Percentiles rank a stretch among this genome's conserved stretches.
phyloP scores from a whole-genome alignment of 2,113 vertebrate species.

The Vicugna pacos region DNA sequence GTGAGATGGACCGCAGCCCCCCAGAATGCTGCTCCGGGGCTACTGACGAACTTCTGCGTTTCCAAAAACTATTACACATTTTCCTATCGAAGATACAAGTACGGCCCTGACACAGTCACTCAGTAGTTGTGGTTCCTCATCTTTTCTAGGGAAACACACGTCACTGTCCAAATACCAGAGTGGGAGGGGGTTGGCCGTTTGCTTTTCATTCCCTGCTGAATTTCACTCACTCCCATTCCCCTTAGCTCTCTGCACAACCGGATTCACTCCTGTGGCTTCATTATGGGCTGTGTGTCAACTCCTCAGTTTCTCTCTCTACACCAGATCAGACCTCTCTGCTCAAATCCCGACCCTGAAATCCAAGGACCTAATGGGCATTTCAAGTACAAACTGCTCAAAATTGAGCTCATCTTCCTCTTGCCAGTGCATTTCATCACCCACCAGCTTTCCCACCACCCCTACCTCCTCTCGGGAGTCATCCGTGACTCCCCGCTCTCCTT shows the following conservation, averaged over 20 bases:
- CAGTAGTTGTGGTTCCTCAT: not conserved
- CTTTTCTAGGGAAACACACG: not conserved
- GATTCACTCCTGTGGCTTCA: not conserved
- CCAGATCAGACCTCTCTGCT: not conserved
- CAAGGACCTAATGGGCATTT: not conserved
- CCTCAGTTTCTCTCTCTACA: not conserved
- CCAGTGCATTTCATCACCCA: not conserved
- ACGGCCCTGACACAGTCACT: not conserved
- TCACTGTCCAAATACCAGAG: not conserved
- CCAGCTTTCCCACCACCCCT: not conserved
- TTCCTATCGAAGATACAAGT: not conserved
- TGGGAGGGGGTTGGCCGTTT: fast-evolving
- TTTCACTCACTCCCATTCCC: not conserved
- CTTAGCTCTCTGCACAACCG: fast-evolving
- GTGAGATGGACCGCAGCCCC: not conserved
- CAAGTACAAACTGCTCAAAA: not conserved
- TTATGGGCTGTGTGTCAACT: not conserved
- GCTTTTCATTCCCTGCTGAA: not conserved
- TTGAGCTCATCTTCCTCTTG: not conserved
- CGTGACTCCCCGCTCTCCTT: not conserved
- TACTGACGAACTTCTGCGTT: not conserved
- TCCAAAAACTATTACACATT: not conserved
- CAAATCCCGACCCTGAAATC: not conserved
- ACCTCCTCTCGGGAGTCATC: not conserved
- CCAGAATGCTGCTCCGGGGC: not conserved